Evolutionary conservation across 2,888 invertebrate genomes (phyloP).

Genomic region (Ellobium chinense): DNA sequence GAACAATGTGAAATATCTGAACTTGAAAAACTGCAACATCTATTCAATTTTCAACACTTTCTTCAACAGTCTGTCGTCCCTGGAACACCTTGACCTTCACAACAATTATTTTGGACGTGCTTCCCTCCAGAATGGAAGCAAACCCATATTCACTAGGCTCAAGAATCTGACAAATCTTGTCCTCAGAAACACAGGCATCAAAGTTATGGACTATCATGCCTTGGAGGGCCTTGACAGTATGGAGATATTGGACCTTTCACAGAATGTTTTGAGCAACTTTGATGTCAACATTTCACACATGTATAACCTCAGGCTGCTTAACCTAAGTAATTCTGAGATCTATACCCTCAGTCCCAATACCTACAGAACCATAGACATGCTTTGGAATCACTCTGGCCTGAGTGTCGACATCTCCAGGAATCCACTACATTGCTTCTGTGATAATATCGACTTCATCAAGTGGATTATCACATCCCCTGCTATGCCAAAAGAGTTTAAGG

Average conservation of each 20-base stretch:
- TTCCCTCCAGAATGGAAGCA: neutral
- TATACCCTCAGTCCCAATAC: neutral
- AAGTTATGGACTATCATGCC: neutral
- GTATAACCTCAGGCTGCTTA: neutral
- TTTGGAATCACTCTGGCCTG: neutral
- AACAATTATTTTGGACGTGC: neutral
- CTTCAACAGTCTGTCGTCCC: slow-evolving; percentile 5
- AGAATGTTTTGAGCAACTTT: slow-evolving; percentile 25
- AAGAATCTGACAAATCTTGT: slow-evolving; percentile 6
- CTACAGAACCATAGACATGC: neutral
- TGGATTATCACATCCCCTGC: slow-evolving; percentile 5
- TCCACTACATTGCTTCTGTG: slow-evolving; percentile 21
- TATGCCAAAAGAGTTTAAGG: neutral
- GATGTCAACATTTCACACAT: slow-evolving; percentile 11
- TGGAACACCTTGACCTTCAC: slow-evolving; percentile 13
- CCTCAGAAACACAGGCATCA: slow-evolving; percentile 3
- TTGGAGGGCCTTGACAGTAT: slow-evolving; percentile 26
- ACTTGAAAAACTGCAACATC: neutral
- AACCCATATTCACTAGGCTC: neutral
- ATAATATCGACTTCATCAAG: slow-evolving; percentile 13
- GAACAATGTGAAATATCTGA: neutral
- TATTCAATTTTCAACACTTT: neutral
- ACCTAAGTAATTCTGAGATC: slow-evolving; percentile 13
- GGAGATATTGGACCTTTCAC: neutral
- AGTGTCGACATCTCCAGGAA: slow-evolving; percentile 22